Percentiles rank a stretch among this genome's conserved stretches.
phyloP scores from a whole-genome alignment of 2,888 invertebrate genomes.

The Pimpla rufipes region DNA sequence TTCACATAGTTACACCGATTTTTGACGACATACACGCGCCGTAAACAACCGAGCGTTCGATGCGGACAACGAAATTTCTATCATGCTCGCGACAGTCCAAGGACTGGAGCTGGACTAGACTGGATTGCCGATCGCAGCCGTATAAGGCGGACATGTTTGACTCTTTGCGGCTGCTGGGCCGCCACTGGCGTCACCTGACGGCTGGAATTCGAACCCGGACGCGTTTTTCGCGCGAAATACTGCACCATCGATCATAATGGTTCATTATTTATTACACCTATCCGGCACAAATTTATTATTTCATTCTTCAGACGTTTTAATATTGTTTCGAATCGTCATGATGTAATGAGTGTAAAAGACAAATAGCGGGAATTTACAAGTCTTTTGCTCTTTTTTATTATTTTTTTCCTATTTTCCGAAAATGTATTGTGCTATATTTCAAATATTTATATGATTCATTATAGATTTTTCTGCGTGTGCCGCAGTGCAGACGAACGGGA shows the following conservation, averaged over 20 bases:
- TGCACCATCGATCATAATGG: not conserved
- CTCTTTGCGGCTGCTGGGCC: slow-evolving; percentile 23
- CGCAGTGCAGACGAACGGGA: too few relatives aligned
- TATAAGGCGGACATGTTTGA: slow-evolving; percentile 68
- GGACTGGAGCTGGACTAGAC: slow-evolving; percentile 55
- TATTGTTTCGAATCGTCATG: not conserved
- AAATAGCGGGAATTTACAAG: too few relatives aligned
- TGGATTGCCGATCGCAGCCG: slow-evolving; percentile 58
- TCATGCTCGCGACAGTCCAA: slow-evolving; percentile 55
- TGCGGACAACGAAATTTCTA: slow-evolving; percentile 17
- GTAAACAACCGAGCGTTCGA: slow-evolving; percentile 27
- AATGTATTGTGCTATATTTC: too few relatives aligned
- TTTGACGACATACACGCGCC: not conserved
- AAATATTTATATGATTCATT: too few relatives aligned
- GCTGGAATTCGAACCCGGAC: not conserved
- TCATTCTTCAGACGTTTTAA: not conserved
- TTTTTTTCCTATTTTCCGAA: too few relatives aligned
- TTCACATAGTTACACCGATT: slow-evolving; percentile 12
- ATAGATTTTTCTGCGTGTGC: too few relatives aligned
- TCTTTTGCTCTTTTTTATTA: too few relatives aligned
- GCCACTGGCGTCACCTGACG: slow-evolving; percentile 6
- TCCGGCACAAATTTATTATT: not conserved
- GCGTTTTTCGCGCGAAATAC: not conserved
- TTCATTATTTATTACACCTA: not conserved
- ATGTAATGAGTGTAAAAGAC: not conserved